Evolutionary conservation across 2,888 invertebrate species (phyloP), one percentile per base, ranked within the genome.

Genomic region (Eucera pruinosa): DNA sequence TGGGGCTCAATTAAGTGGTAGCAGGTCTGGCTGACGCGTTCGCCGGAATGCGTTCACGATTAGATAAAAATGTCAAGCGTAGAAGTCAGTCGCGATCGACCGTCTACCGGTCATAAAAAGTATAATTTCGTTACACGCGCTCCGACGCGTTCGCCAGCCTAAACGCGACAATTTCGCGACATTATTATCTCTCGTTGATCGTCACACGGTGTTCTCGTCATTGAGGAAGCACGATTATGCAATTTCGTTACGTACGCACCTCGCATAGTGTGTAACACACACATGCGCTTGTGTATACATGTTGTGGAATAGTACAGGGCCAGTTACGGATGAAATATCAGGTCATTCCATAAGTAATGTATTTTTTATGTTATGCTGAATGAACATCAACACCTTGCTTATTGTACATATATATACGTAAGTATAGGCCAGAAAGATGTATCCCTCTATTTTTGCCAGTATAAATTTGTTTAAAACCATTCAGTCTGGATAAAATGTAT

Each of bases 171-270:
- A 85, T 82, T 85, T 78, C 82, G 71, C 74, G 71, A 39, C 77
- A 75, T 84, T 77, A 84, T 85, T 78, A 78, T 70, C 78, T 81
- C 81, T 82, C 78, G 82, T 75, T 82, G 81, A 84, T 83, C 82
- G 80, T 82, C 74, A 60, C 77, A 78, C 73, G 70, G 74, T 70
- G 61, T 68, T 72, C 67, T 70, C 77, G 75, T 83, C 77, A 85
- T 85, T 84, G 85, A 84, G 85, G 85, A 84, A 85, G 84, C 81
- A 79, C 83, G 84, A 84, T 84, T 84, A 84, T 79, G 85, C 78
- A 84, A 84, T 85, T 84, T 77, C 73, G 80, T 82, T 77, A 84
- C 78, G 81, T 77, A 76, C 74, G 43, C 74, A 54, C 64, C 74
- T 74, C 62, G 55, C 62, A 2, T 27, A 18, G 50, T 30, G n/a